Conservation (phyloP, 2,797 vertebrate genomes). For the Oreochromis grahami region DNA sequence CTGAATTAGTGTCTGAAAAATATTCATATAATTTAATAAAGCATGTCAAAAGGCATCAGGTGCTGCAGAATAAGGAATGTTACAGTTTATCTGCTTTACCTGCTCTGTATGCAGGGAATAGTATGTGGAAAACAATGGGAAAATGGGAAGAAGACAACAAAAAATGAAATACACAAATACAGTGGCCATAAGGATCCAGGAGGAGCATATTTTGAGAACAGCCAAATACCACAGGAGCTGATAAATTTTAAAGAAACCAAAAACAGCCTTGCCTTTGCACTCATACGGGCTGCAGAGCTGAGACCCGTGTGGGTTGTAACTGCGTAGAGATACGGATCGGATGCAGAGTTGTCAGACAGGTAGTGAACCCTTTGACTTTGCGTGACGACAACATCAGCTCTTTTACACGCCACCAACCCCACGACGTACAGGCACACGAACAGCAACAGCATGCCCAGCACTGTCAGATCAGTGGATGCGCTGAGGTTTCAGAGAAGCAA, state of each 20-base stretch:
- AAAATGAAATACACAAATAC: neutral
- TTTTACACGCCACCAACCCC: slow-evolving; percentile 44
- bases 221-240: neutral
- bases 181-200: neutral
- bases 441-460: slow-evolving; percentile 53
- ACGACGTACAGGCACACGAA: slow-evolving; percentile 58
- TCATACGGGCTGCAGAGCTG: slow-evolving; percentile 71
- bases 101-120: neutral
- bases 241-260: neutral
- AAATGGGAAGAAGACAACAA: neutral
- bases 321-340: slow-evolving; percentile 69
- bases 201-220: neutral
- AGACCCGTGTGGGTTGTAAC: slow-evolving; percentile 80
- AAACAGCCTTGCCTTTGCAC: slow-evolving; percentile 72
- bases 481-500: slow-evolving; percentile 51
- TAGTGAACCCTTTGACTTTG: slow-evolving; percentile 55
- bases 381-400: slow-evolving; percentile 38
- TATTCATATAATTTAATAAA: neutral
- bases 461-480: slow-evolving; percentile 50
- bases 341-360: slow-evolving; percentile 66
- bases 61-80: neutral
- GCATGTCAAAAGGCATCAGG: neutral
- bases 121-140: neutral
- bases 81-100: neutral
- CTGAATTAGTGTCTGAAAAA: neutral